A percentile compares a stretch with the other conserved stretches of the same genome.
Conservation (phyloP, 2,113 vertebrate species). For the Sprattus sprattus region DNA sequence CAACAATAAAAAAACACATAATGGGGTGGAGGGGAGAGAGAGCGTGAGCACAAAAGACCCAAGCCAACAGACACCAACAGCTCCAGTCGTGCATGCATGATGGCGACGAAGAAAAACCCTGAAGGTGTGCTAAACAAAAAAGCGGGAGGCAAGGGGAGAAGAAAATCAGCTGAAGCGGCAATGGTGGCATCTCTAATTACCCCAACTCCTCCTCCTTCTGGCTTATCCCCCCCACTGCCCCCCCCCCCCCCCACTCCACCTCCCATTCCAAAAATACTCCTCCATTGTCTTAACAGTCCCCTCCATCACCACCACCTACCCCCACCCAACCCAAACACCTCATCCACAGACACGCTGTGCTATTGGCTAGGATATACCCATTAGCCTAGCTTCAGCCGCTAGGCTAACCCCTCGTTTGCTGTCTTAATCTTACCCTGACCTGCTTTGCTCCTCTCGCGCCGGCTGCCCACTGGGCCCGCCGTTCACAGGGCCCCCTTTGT, state of each 20-base stretch:
- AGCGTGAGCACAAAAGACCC: slow-evolving; percentile 65
- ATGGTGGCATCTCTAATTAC: slow-evolving; percentile 53
- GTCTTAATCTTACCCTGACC: slow-evolving; percentile 77
- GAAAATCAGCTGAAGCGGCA: slow-evolving; percentile 58
- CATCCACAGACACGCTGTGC: slow-evolving; percentile 3
- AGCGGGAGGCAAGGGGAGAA: slow-evolving; percentile 28
- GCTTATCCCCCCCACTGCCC: slow-evolving; percentile 44
- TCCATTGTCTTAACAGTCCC: slow-evolving; percentile 34
- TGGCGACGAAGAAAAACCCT: slow-evolving; percentile 57
- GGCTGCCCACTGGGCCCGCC: slow-evolving; percentile 56
- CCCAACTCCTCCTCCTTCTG: slow-evolving; percentile 38
- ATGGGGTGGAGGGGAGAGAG: slow-evolving; percentile 62
- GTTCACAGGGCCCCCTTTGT: slow-evolving; percentile 61
- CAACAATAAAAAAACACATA: slow-evolving; percentile 57
- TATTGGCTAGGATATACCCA: slow-evolving; percentile 35
- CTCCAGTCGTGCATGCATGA: slow-evolving; percentile 69
- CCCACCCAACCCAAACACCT: slow-evolving; percentile 23
- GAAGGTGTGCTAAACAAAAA: slow-evolving; percentile 52
- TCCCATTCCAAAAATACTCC: slow-evolving; percentile 30
- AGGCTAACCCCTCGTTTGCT: slow-evolving; percentile 38
- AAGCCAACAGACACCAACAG: slow-evolving; percentile 63
- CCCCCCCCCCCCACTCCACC: slow-evolving; percentile 30
- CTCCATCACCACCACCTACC: slow-evolving; percentile 18
- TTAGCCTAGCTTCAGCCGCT: slow-evolving; percentile 28
- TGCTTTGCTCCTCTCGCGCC: slow-evolving; percentile 64